Evolutionary conservation across 2,888 invertebrate species (phyloP).

Genomic region (Drosophila tripunctata): DNA sequence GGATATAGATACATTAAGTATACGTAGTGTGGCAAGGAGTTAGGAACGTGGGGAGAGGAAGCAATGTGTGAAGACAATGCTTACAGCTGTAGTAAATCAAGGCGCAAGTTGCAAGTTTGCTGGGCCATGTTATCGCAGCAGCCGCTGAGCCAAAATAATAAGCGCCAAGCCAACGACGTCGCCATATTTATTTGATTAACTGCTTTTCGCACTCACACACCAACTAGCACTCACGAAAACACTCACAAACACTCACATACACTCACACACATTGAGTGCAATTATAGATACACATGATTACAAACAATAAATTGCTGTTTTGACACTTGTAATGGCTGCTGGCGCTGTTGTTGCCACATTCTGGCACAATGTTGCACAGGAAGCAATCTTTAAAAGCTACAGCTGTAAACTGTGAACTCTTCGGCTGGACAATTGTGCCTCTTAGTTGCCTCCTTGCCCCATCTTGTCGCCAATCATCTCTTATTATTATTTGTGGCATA

Average conservation of each 20-base stretch:
- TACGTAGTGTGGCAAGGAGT: constrained; percentile 1
- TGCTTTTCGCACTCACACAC: constrained; percentile 55
- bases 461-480: constrained; percentile 17
- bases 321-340: constrained; percentile 79
- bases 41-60: not conserved
- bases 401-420: constrained; percentile 35
- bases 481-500: constrained; percentile 51
- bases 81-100: constrained; percentile 67
- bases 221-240: not conserved
- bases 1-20: constrained; percentile 33
- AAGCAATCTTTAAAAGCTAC: constrained; percentile 70
- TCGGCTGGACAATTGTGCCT: constrained; percentile 71
- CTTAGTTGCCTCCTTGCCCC: constrained; percentile 10
- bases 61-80: constrained; percentile 51
- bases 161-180: constrained; percentile 66
- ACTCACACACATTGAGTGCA: constrained; percentile 42
- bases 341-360: constrained; percentile 46
- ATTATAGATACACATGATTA: constrained; percentile 77
- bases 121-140: constrained; percentile 73
- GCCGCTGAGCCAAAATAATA: constrained; percentile 73
- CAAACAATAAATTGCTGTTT: constrained; percentile 79
- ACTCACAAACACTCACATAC: constrained; percentile 26
- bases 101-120: constrained; percentile 55
- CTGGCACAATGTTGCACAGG: constrained; percentile 69
- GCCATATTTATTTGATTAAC: constrained; percentile 82